Evolutionary conservation across 2,797 vertebrate species (phyloP), one percentile per base, ranked within the genome.

Genomic region (Channallabes apus): DNA sequence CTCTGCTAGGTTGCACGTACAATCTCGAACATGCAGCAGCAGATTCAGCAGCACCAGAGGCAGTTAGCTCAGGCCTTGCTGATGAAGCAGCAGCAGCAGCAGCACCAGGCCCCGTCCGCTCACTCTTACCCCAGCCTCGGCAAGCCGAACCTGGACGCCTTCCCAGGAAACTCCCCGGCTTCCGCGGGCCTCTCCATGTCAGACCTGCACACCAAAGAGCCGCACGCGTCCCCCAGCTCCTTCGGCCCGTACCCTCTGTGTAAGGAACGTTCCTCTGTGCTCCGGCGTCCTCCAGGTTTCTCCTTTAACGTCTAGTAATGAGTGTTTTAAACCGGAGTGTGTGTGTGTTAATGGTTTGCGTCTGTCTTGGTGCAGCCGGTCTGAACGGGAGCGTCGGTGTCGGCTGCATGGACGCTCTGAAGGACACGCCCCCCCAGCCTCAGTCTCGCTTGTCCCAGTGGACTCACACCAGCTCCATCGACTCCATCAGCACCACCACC

Each of bases 1-100:
- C 24, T 84, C 3, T 3, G 78, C 17, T 92, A 99, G 98, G 98
- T 99, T 95, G 98, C 98, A 95, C 98, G 98, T 96, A 99, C 98
- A 99, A 99, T 99, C 98, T 98, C 97, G 94, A 99, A 99, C 96
- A 99, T 99, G 97, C 98, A 99, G 96, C 98, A 99, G 96, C 98
- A 99, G 96, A 99, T 99, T 95, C 98, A 99, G 95, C 98, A 99
- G 96, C 98, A 99, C 96, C 98, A 99, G 95, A 97, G 98, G 91
- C 98, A 99, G 96, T 96, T 99, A 94, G 97, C 98, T 95, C 98
- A 99, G 95, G 97, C 98, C 91, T 95, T 99, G 95, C 95, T 99
- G 90, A 96, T 96, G 95, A 99, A 99, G 95, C 98, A 98, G 95
- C 97, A 97, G 91, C 96, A 95, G 85, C 97, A 95, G 85, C 96